A percentile compares a stretch with the other conserved stretches of the same genome.
These are phyloP conservation scores for Eospalax fontanierii DNA, from an alignment of 2,797 vertebrate species.

Conservation along the genomic window DNA sequence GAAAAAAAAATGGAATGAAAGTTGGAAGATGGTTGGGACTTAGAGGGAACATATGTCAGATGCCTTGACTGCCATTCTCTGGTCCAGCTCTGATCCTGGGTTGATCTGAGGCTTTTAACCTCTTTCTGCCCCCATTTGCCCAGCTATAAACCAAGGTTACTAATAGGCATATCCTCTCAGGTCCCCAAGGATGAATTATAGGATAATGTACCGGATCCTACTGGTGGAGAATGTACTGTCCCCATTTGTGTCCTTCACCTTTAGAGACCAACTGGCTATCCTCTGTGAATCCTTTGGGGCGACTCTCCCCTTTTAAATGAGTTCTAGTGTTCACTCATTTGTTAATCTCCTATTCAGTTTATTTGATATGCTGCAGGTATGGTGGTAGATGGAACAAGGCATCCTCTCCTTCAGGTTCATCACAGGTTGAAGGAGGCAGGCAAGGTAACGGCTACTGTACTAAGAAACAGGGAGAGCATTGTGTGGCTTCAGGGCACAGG, in stretches of 20 bases:
- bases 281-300: background rate
- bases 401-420: background rate
- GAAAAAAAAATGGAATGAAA: background rate
- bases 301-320: background rate
- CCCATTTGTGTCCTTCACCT: constrained; percentile 26
- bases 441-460: background rate
- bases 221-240: background rate
- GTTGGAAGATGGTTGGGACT: background rate
- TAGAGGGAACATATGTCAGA: background rate
- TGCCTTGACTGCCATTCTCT: background rate
- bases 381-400: background rate
- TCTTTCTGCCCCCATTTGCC: constrained; percentile 57
- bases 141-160: constrained; percentile 77
- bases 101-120: constrained; percentile 73
- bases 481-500: too few species aligned
- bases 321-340: background rate
- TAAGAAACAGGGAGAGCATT: background rate
- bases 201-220: constrained; percentile 18
- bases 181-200: constrained; percentile 65
- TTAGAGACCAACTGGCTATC: background rate
- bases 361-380: background rate
- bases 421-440: background rate
- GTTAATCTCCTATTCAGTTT: background rate
- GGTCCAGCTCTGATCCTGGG: background rate
- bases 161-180: constrained; percentile 60